A percentile compares a stretch with the other conserved stretches of the same genome.
Conservation (phyloP, 2,888 invertebrate genomes). For the Brachynemurus nebulosus region DNA sequence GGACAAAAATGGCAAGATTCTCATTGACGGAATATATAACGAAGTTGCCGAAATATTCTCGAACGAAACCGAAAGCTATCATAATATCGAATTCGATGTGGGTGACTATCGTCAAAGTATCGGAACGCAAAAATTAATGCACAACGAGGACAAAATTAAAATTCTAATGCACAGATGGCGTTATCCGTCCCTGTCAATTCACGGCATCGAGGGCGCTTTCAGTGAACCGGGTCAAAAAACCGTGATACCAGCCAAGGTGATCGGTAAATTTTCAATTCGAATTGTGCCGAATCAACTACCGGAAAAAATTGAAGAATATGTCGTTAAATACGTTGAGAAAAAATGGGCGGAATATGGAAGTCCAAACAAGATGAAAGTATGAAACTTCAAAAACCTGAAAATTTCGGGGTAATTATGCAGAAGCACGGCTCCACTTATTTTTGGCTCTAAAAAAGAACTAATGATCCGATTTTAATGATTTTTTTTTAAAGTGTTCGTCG, state of each 20-base stretch:
- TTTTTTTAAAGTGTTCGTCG: not conserved
- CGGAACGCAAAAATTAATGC: conserved; percentile 52
- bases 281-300: conserved; percentile 92
- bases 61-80: conserved; percentile 58
- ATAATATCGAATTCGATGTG: conserved; percentile 75
- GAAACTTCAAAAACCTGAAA: conserved; percentile 7
- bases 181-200: conserved; percentile 82
- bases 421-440: too few species aligned
- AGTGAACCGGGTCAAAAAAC: conserved; percentile 89
- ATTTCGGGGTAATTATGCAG: too few species aligned
- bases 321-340: conserved; percentile 59
- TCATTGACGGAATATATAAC: conserved; percentile 69
- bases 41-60: conserved; percentile 60
- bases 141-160: conserved; percentile 66
- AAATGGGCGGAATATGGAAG: conserved; percentile 69
- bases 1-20: conserved; percentile 75
- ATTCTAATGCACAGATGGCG: conserved; percentile 93
- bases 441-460: not conserved
- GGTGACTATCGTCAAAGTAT: conserved; percentile 59
- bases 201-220: conserved; percentile 93
- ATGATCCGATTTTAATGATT: not conserved
- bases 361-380: conserved; percentile 70
- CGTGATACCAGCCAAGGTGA: conserved; percentile 85
- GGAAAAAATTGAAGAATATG: conserved; percentile 64
- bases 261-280: conserved; percentile 93